Conservation (phyloP, 1,140 invertebrate species). For the Cepaea nemoralis region DNA sequence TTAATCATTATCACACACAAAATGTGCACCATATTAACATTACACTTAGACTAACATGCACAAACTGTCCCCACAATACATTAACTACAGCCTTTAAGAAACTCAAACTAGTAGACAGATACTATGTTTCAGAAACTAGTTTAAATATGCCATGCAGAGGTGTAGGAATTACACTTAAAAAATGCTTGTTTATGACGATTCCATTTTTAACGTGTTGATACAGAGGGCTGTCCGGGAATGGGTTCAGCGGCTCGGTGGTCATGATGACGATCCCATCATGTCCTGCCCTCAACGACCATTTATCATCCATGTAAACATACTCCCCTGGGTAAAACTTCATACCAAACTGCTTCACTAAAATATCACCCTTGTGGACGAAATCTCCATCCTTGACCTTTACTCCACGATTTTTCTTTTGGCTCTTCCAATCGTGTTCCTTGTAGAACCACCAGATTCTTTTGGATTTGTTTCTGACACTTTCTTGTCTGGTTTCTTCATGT, state of each 20-base stretch:
- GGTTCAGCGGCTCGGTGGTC: constrained; percentile 54
- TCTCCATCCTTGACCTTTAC: constrained; percentile 52
- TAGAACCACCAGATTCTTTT: constrained; percentile 41
- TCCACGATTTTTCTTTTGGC: constrained; percentile 44
- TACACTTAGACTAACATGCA: too few relatives aligned
- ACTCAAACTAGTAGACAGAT: too few relatives aligned
- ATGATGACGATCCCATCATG: constrained; percentile 57
- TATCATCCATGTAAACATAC: constrained; percentile 57
- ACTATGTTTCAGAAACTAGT: constrained; percentile 56
- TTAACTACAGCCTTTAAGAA: too few relatives aligned
- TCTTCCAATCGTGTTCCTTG: constrained; percentile 43
- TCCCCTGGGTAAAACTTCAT: constrained; percentile 62
- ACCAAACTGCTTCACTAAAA: constrained; percentile 56
- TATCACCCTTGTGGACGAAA: constrained; percentile 61
- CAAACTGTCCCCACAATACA: too few relatives aligned
- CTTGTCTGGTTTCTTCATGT: too few relatives aligned
- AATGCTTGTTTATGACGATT: constrained; percentile 53
- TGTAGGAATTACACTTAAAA: constrained; percentile 58
- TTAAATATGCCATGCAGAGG: constrained; percentile 58
- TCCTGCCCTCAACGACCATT: constrained; percentile 53
- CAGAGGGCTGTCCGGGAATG: constrained; percentile 62
- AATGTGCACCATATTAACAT: too few relatives aligned
- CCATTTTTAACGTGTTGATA: constrained; percentile 56
- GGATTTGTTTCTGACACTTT: too few relatives aligned
- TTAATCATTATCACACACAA: too few relatives aligned